Conservation (phyloP, 2,888 invertebrate genomes). For the Trachelus troglodyta region DNA sequence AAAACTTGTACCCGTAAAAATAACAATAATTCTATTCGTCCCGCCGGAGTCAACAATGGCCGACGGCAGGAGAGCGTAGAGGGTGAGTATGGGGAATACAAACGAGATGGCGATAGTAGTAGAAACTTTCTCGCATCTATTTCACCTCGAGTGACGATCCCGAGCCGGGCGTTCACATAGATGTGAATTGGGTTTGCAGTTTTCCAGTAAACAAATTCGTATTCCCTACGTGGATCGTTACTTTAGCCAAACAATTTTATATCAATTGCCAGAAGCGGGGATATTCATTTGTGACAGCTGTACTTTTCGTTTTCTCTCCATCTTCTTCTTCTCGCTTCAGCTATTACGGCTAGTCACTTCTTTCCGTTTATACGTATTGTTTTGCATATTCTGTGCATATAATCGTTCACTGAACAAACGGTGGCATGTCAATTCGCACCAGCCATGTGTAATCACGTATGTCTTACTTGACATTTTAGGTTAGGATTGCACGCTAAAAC, state of each 20-base stretch:
- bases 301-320: too few species aligned
- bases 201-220: constrained; percentile 12
- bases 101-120: constrained; percentile 14
- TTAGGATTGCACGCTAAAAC: too few species aligned
- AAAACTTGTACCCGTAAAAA: constrained; percentile 44
- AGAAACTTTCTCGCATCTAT: constrained; percentile 1
- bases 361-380: too few species aligned
- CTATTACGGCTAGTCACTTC: too few species aligned
- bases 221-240: background rate
- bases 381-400: too few species aligned
- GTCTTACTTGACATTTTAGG: too few species aligned
- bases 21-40: constrained; percentile 44
- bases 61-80: constrained; percentile 16
- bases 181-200: constrained; percentile 5
- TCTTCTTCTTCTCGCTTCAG: too few species aligned
- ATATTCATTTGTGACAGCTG: background rate
- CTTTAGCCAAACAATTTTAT: background rate
- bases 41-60: constrained; percentile 40
- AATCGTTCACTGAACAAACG: too few species aligned
- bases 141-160: background rate
- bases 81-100: constrained; percentile 28
- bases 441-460: too few species aligned
- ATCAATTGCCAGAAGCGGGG: background rate
- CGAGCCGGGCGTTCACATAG: background rate
- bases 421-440: too few species aligned